These are phyloP conservation scores for Drosophila leontia DNA, from an alignment of 1,140 invertebrate genomes.

Conservation along the genomic window DNA sequence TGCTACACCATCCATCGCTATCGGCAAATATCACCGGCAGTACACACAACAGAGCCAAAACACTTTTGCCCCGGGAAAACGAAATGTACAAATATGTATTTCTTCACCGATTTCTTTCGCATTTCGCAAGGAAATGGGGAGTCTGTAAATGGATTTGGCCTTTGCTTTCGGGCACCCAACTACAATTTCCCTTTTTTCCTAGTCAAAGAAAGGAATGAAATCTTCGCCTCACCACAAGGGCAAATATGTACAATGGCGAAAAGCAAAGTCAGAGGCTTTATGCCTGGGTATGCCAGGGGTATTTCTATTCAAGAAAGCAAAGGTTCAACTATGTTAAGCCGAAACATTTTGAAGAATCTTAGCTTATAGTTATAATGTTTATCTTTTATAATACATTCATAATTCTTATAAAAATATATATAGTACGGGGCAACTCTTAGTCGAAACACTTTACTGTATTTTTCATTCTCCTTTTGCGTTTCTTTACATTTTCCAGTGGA, in stretches of 20 bases:
- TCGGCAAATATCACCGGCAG: constrained; percentile 35
- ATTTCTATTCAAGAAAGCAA: background rate
- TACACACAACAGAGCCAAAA: constrained; percentile 27
- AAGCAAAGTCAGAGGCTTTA: background rate
- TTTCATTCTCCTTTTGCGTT: background rate
- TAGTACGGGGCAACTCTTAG: background rate
- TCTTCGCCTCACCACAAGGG: constrained; percentile 36
- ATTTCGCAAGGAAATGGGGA: constrained; percentile 11
- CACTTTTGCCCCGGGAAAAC: constrained; percentile 32
- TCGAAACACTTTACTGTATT: background rate
- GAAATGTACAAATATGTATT: constrained; percentile 24
- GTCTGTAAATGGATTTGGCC: constrained; percentile 41
- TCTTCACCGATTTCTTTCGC: constrained; percentile 16
- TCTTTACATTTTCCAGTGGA: constrained; percentile 34
- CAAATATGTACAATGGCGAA: constrained; percentile 33
- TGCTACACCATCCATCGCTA: constrained; percentile 17
- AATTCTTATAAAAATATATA: background rate
- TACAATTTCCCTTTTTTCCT: constrained; percentile 32
- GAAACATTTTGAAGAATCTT: background rate
- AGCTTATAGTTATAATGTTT: too few species aligned
- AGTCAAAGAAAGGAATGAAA: constrained; percentile 24
- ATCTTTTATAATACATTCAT: background rate
- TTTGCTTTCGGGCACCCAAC: constrained; percentile 15
- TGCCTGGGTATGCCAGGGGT: background rate
- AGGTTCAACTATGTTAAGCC: background rate